A percentile compares a stretch with the other conserved stretches of the same genome.
Evolutionary conservation across 2,797 vertebrate species (phyloP).

Genomic region (Gallirallus australis): DNA sequence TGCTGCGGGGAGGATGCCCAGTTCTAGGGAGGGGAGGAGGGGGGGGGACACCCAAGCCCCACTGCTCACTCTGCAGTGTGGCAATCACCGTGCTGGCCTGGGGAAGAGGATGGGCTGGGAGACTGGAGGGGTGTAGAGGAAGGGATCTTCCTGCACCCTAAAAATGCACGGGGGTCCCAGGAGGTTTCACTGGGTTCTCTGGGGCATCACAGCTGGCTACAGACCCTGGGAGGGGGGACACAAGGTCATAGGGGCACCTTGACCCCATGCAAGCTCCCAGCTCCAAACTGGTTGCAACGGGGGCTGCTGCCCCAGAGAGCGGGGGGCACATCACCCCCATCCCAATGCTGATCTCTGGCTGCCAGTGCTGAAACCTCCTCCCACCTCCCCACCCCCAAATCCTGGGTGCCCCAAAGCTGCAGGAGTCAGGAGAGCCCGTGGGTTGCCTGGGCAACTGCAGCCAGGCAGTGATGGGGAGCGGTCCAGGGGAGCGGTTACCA

Average conservation of each 20-base stretch:
- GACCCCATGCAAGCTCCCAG: background rate
- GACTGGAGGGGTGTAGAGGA: background rate
- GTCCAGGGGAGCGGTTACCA: conserved; percentile 52
- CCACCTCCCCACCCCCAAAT: background rate
- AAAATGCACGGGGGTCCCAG: fast-evolving
- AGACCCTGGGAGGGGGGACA: background rate
- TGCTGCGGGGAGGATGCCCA: background rate
- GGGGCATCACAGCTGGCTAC: background rate
- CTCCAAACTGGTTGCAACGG: too few species aligned
- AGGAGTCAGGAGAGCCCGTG: conserved; percentile 7
- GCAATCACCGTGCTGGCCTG: background rate
- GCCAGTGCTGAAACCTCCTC: background rate
- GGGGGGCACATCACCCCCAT: background rate
- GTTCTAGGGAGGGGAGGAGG: background rate
- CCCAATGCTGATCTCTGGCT: background rate
- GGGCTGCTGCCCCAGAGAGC: background rate
- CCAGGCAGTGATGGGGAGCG: conserved; percentile 49
- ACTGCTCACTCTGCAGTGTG: background rate
- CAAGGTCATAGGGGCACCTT: background rate
- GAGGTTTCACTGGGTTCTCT: background rate
- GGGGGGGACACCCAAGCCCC: background rate
- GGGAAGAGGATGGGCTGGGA: background rate
- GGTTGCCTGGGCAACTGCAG: conserved; percentile 61
- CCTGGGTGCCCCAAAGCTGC: background rate
- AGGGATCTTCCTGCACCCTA: too few species aligned